Percentiles rank a stretch among this genome's conserved stretches.
Conservation (phyloP, 2,888 invertebrate species). For the Ochlodes sylvanus region DNA sequence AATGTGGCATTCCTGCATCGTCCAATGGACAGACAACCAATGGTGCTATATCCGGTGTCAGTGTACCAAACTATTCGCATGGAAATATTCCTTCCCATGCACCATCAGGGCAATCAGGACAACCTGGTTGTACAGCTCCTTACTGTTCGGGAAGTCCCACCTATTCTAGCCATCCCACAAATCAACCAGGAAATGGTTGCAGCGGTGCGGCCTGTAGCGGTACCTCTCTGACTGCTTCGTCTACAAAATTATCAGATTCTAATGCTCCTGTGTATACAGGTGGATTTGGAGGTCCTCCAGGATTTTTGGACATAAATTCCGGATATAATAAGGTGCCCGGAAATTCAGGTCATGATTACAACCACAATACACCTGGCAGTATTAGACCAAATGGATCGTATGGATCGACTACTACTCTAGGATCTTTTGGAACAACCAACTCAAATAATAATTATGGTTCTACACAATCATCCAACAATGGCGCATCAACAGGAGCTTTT, state of each 20-base stretch:
- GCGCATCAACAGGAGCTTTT: not conserved
- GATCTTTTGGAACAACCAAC: slow-evolving; percentile 34
- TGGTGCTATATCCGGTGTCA: slow-evolving; percentile 13
- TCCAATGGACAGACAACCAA: not conserved
- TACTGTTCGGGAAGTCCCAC: slow-evolving; percentile 46
- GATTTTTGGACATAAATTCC: not conserved
- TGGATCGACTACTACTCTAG: slow-evolving; percentile 9
- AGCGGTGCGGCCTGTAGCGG: slow-evolving; percentile 12
- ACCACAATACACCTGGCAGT: not conserved
- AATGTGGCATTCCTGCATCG: slow-evolving; percentile 3
- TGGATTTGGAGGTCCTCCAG: slow-evolving; percentile 44
- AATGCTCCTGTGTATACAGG: slow-evolving; percentile 41
- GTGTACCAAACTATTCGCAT: slow-evolving; percentile 39
- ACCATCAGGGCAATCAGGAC: slow-evolving; percentile 15
- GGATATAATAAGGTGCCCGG: slow-evolving; percentile 15
- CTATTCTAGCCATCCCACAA: slow-evolving; percentile 1
- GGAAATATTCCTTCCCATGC: slow-evolving; percentile 25
- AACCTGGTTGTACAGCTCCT: slow-evolving; percentile 45
- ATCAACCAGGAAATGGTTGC: slow-evolving; percentile 21
- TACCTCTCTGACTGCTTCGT: not conserved
- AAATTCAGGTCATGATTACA: slow-evolving; percentile 13
- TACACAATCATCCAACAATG: slow-evolving; percentile 3
- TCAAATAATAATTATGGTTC: slow-evolving; percentile 27
- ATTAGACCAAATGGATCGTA: slow-evolving; percentile 17
- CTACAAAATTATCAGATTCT: slow-evolving; percentile 23